Evolutionary conservation across 2,888 invertebrate genomes (phyloP), one percentile per base, ranked within the genome.

Genomic region (Bombylius discolor): DNA sequence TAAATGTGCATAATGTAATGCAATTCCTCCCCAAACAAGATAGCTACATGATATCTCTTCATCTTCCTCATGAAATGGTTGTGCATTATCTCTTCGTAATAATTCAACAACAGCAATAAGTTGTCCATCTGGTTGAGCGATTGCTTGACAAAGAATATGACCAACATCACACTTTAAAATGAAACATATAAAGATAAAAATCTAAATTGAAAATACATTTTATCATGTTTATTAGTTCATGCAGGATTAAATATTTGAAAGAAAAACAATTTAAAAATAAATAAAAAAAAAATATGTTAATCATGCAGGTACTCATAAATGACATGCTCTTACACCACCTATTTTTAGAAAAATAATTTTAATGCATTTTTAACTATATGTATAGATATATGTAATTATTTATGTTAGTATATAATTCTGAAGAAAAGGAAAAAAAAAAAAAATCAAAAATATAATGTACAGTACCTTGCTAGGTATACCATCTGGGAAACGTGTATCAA

Each of bases 1-100:
- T 57, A 87, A 76, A 62, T 82, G 82, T 39, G 83, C 81, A 65
- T 82, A 86, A 65, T 85, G 83, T 8, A 86, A 70, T 1, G 83
- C 81, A 53, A 86, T 78, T 48, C 84, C 83, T 31, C 85, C 85
- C 83, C 85, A 84, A 0, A 83, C 79, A 55, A 83, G 69, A 65
- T 84, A 83, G 60, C 80, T 81, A 52, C 79, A 77, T 49, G 81
- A 79, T 51, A 82, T 80, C 68, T 86, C 83, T 68, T 85, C 84
- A 62, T 88, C 87, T 60, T 80, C 79, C 59, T 81, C 80, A 56
- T 78, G 77, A 68, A 87, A 87, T 34, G 72, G 73, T 1, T 76
- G 73, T 1, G 71, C 69, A 1, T 73, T 62, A 53, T 73, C 75
- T 47, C 71, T 68, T n/a, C 85, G 73, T 77, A 82, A 84, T 64